These are phyloP conservation scores for Acholoe squamosa DNA, from an alignment of 2,888 invertebrate species.

Conservation along the genomic window DNA sequence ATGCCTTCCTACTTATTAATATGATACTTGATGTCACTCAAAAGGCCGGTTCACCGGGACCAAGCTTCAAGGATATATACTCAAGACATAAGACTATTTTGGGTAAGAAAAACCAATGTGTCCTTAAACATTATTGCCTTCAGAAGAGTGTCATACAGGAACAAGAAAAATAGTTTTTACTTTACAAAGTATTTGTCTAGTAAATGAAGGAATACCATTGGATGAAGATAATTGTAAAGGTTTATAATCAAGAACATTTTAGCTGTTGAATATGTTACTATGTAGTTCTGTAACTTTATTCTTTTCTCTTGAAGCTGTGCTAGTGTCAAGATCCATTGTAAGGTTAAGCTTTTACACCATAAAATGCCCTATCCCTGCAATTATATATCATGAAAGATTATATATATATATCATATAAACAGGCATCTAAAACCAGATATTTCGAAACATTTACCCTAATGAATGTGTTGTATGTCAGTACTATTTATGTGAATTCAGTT, in stretches of 20 bases:
- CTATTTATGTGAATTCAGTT: neutral
- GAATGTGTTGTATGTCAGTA: neutral
- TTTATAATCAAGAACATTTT: too few relatives aligned
- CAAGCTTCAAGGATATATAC: neutral
- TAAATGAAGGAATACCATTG: neutral
- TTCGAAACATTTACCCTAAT: neutral
- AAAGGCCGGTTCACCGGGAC: neutral
- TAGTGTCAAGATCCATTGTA: neutral
- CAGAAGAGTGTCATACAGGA: neutral
- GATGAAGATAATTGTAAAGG: neutral
- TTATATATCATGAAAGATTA: too few relatives aligned
- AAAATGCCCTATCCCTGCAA: too few relatives aligned
- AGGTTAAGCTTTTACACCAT: too few relatives aligned
- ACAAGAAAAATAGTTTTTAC: neutral
- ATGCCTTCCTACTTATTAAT: neutral
- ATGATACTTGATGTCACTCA: neutral
- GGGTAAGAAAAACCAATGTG: constrained; percentile 16
- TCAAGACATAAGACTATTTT: neutral
- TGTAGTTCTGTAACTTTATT: neutral
- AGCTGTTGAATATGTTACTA: neutral
- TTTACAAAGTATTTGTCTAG: neutral
- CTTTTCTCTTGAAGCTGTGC: neutral
- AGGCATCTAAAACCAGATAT: neutral
- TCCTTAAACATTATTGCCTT: constrained; percentile 41
- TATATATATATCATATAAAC: too few relatives aligned